Evolutionary conservation across 2,888 invertebrate genomes (phyloP).

Genomic region (Apamea sordens): DNA sequence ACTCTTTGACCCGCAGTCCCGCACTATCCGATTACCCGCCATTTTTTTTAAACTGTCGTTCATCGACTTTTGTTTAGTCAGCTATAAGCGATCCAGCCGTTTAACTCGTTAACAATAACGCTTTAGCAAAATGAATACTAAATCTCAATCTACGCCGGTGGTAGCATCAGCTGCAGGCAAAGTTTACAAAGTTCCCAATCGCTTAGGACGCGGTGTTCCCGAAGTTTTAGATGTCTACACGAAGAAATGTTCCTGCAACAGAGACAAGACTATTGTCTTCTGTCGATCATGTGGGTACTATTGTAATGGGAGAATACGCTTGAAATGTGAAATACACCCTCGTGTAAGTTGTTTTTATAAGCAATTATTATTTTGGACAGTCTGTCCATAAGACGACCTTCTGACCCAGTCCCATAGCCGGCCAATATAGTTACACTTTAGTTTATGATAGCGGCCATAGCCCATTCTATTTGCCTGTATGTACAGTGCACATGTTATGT

Average conservation of each 20-base stretch:
- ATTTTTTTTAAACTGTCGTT: constrained; percentile 20
- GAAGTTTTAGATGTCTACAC: constrained; percentile 75
- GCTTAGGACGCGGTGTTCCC: constrained; percentile 85
- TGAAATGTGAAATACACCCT: constrained; percentile 84
- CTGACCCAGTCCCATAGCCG: no score
- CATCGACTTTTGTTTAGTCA: background rate
- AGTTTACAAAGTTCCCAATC: constrained; percentile 73
- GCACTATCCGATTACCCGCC: no score
- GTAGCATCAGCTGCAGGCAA: constrained; percentile 84
- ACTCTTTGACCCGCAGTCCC: no score
- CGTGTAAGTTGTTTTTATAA: constrained; percentile 74
- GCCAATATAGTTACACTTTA: no score
- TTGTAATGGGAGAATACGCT: constrained; percentile 85
- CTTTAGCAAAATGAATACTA: constrained; percentile 59
- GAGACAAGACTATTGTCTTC: constrained; percentile 85
- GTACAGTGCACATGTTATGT: background rate
- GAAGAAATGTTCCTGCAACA: constrained; percentile 82
- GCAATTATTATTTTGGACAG: background rate
- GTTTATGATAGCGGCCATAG: no score
- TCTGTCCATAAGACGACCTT: no score
- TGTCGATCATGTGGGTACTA: constrained; percentile 86
- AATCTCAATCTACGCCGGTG: constrained; percentile 78
- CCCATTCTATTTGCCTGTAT: background rate
- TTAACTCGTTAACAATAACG: background rate
- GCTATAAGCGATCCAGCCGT: background rate